phyloP scores from a whole-genome alignment of 2,797 vertebrate genomes.

The Podargus strigoides region DNA sequence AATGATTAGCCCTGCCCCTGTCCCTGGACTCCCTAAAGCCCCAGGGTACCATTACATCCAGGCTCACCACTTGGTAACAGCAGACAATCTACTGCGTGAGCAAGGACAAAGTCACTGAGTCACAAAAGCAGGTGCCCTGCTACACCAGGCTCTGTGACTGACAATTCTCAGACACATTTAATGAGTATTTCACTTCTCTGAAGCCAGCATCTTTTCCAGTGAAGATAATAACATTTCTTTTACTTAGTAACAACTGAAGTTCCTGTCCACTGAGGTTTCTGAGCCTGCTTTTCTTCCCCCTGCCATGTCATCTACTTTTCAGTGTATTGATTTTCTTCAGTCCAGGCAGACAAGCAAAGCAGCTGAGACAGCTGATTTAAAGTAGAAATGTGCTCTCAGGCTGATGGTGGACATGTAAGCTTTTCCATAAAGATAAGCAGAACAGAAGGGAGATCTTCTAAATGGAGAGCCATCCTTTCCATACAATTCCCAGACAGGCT shows the following conservation, averaged over 20 bases:
- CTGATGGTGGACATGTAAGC: not conserved
- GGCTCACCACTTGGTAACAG: not conserved
- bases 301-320: not conserved
- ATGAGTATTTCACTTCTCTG: too few species aligned
- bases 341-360: not conserved
- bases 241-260: not conserved
- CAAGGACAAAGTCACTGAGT: not conserved
- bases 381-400: rapidly evolving
- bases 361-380: not conserved
- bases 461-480: not conserved
- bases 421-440: not conserved
- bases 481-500: too few species aligned
- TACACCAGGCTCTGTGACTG: not conserved
- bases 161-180: rapidly evolving
- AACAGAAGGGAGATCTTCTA: not conserved
- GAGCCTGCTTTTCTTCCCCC: not conserved
- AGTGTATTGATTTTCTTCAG: not conserved
- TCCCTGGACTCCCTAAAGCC: rapidly evolving
- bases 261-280: not conserved
- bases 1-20: rapidly evolving
- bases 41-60: not conserved
- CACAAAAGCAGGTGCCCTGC: not conserved
- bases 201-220: not conserved
- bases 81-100: rapidly evolving
- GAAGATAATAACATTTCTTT: not conserved